Percentiles rank a stretch among this genome's conserved stretches.
phyloP scores from a whole-genome alignment of 2,888 invertebrate genomes.

The Luffia ferchaultella region DNA sequence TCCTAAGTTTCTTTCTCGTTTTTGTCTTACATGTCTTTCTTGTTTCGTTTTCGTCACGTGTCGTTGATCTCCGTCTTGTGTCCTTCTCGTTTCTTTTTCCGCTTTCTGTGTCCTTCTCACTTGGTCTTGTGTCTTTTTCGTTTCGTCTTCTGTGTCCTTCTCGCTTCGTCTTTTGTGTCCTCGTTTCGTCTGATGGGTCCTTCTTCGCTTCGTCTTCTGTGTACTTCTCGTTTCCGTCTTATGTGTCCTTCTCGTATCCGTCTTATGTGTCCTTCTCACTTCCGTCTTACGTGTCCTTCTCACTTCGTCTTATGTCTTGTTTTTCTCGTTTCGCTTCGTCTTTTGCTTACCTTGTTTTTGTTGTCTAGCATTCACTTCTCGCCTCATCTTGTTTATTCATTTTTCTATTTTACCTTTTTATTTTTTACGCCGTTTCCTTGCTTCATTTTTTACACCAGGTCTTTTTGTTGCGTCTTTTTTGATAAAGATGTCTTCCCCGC shows the following conservation, averaged over 20 bases:
- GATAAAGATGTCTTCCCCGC: too few relatives aligned
- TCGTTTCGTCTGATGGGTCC: not conserved
- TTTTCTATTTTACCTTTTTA: too few relatives aligned
- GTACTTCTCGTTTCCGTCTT: not conserved
- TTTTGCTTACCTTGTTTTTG: too few relatives aligned
- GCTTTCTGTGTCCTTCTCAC: constrained; percentile 1
- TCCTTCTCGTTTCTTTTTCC: not conserved
- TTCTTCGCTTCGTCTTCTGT: not conserved
- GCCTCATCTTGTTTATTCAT: too few relatives aligned
- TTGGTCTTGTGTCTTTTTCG: not conserved
- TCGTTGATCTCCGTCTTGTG: constrained; percentile 1
- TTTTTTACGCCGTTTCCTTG: too few relatives aligned
- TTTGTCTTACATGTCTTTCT: not conserved
- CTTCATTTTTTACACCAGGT: too few relatives aligned
- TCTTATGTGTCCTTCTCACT: not conserved
- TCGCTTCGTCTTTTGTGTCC: not conserved
- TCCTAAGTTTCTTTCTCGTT: not conserved
- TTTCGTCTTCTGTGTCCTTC: not conserved
- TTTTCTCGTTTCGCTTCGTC: too few relatives aligned
- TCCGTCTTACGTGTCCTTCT: not conserved
- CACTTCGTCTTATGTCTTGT: not conserved
- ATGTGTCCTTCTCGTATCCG: not conserved
- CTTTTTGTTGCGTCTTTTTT: too few relatives aligned
- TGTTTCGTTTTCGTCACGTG: constrained; percentile 3
- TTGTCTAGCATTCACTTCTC: too few relatives aligned